Base-by-base conservation (phyloP, 2,888 invertebrate genomes). In the Carcina quercana region DNA sequence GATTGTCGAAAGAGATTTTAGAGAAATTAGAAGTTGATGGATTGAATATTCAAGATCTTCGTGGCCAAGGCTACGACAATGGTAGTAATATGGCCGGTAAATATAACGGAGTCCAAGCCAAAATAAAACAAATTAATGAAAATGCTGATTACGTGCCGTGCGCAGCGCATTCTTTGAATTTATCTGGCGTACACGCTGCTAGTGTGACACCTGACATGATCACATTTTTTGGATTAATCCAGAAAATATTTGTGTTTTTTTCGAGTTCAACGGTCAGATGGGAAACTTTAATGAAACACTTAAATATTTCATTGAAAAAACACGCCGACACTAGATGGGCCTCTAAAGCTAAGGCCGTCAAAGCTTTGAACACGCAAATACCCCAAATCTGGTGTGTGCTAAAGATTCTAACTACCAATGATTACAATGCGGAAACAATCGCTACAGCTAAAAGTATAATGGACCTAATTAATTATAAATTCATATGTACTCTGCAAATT, bases 341-440 rank as follows among this genome's bases (percentile, higher is more conserved):
- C 13, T 34, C 34, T 34, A 30, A 34, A 34, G 34, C 34, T 30
- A 34, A 30, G 15, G 25, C 30, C 26, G 28, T 34, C 21, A 31
- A 34, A 34, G 34, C 34, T 34, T 34, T 32, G 22, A 29, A 29
- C 22, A 13, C 22, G 32, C 32, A 37, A 37, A 13, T 37, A 15
- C 37, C 37, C 27, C 37, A 37, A 37, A 37, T 37, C 37, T 32
- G 37, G 37, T 37, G 37, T 15, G 32, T 37, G 15, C 37, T 37
- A 37, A 37, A 37, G 27, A 17, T 35, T 35, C 11, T 28, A 35
- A 35, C 31, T 35, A 35, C 31, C 35, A 35, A 28, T 15, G 35
- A 35, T 28, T 35, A 35, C 13, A 35, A 35, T 35, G 35, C 27
- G 13, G 28, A 30, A 30, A 35, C 31, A 35, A 35, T 35, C 2